Percentiles rank a stretch among this genome's conserved stretches.
Evolutionary conservation across 2,797 vertebrate species (phyloP).

Genomic region (Phyllotis vaccarum): DNA sequence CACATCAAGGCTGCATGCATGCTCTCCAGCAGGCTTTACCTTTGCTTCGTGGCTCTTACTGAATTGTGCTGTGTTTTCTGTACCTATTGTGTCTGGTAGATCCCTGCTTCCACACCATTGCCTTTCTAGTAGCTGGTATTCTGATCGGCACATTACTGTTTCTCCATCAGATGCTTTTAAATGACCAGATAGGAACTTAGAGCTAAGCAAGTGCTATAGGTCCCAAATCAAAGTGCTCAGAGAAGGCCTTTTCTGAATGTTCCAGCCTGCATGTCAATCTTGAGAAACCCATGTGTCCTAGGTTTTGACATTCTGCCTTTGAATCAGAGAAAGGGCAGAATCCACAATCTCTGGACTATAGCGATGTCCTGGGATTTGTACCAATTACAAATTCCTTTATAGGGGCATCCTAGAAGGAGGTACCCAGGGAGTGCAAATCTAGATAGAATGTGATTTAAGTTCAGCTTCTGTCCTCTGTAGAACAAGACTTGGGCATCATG

Average conservation of each 20-base stretch:
- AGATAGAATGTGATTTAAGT: background rate
- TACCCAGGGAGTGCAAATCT: background rate
- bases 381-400: background rate
- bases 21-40: background rate
- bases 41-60: background rate
- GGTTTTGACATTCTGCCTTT: background rate
- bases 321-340: background rate
- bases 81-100: background rate
- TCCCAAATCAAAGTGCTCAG: background rate
- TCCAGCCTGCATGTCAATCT: background rate
- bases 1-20: background rate
- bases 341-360: background rate
- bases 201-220: background rate
- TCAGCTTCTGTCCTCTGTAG: background rate
- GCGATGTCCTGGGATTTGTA: background rate
- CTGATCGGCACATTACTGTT: background rate
- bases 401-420: background rate
- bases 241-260: background rate
- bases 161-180: background rate
- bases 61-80: background rate
- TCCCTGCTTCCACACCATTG: background rate
- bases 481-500: background rate
- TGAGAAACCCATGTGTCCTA: background rate
- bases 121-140: slow-evolving; percentile 39
- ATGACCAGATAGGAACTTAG: background rate